Percentiles rank a stretch among this genome's conserved stretches.
phyloP scores from a whole-genome alignment of 2,797 vertebrate genomes.

The Sebastolobus alascanus region DNA sequence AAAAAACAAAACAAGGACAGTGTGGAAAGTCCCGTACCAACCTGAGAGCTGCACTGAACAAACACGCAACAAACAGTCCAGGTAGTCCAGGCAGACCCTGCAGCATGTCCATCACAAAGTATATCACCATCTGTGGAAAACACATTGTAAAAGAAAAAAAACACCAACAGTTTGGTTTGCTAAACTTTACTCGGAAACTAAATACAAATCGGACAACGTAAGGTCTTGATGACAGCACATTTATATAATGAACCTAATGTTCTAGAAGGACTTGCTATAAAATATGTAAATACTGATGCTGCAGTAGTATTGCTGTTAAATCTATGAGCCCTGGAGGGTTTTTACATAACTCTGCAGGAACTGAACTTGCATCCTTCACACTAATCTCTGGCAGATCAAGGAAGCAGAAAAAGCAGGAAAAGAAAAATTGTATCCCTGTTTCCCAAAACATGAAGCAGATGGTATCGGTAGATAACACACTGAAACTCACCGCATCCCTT shows the following conservation, averaged over 20 bases:
- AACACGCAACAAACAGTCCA: conserved; percentile 92
- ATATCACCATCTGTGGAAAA: conserved; percentile 88
- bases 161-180: not conserved
- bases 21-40: conserved; percentile 41
- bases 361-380: not conserved
- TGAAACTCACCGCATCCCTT: conserved; percentile 87
- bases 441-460: not conserved
- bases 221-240: accelerated
- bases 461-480: too few relatives aligned
- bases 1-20: not conserved
- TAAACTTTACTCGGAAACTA: not conserved
- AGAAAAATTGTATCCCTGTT: not conserved
- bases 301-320: not conserved
- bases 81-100: conserved; percentile 88
- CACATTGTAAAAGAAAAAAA: not conserved
- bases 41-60: conserved; percentile 95
- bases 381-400: not conserved
- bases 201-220: not conserved
- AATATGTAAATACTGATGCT: conserved; percentile 30
- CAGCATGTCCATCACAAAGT: conserved; percentile 93
- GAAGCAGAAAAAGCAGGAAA: not conserved
- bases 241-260: not conserved
- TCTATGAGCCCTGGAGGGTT: not conserved
- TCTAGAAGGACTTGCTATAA: not conserved
- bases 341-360: not conserved